These are phyloP conservation scores for Drosophila bocki DNA, from an alignment of 1,140 invertebrate species.

Conservation along the genomic window DNA sequence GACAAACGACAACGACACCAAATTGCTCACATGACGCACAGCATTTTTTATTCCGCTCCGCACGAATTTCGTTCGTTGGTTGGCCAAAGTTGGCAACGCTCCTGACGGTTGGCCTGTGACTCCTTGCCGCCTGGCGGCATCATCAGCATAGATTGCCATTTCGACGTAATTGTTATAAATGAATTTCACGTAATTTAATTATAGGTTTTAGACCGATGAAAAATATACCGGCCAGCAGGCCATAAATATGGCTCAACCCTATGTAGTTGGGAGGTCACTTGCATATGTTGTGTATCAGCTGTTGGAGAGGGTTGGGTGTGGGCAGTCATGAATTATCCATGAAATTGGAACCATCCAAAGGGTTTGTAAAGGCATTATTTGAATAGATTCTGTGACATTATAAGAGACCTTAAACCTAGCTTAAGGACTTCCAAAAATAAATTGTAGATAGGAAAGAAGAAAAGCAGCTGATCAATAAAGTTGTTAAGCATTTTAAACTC, in stretches of 20 bases:
- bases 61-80: conserved; percentile 64
- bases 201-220: conserved; percentile 78
- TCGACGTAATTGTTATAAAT: conserved; percentile 81
- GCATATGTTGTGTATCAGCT: conserved; percentile 43
- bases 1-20: conserved; percentile 69
- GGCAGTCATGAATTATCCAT: conserved; percentile 24
- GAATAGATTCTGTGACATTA: background rate
- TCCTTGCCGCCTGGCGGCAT: conserved; percentile 67
- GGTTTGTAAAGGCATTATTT: background rate
- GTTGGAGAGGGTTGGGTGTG: conserved; percentile 29
- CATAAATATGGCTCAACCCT: conserved; percentile 54
- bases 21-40: conserved; percentile 82
- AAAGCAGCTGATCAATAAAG: background rate
- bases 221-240: conserved; percentile 71
- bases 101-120: conserved; percentile 11
- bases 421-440: background rate
- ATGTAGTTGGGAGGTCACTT: conserved; percentile 34
- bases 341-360: conserved; percentile 10
- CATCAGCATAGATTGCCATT: conserved; percentile 83
- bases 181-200: conserved; percentile 83
- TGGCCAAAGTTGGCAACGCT: conserved; percentile 52
- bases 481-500: background rate
- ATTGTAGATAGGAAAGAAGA: background rate
- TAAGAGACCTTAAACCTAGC: background rate
- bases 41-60: conserved; percentile 70